Base-by-base conservation (phyloP, 2,888 invertebrate genomes). In the Zygothrica quintamaculata region DNA sequence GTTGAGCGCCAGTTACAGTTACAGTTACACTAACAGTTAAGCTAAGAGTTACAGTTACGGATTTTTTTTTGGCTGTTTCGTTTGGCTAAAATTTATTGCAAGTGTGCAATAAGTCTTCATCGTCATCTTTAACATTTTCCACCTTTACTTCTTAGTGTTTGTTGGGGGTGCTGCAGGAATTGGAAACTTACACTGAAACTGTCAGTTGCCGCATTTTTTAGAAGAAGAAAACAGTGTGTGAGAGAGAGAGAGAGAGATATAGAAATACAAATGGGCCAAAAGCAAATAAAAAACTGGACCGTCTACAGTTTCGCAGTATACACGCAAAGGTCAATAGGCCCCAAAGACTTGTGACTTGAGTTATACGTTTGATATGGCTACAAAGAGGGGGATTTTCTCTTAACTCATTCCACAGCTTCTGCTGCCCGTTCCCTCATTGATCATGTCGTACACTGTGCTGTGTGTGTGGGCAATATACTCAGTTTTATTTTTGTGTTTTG, bases 381-480 rank as follows among this genome's bases (percentile, higher is more conserved):
- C 6, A 13, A 39, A 7, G 3, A 29, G 29, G n/a, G 29, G 29
- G 29, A 9, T 8, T 29, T 9, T 1, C 29, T 29, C 9, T 29
- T n/a, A n/a, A n/a, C n/a, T n/a, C n/a, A n/a, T n/a, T n/a, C n/a
- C n/a, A n/a, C 29, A 29, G 9, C 29, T 5, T 9, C 29, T n/a
- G n/a, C n/a, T n/a, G 29, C 29, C 29, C 18, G 39, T 29, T 29
- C 7, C 7, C 29, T 5, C n/a, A 7, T 29, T 9, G 29, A 29
- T 29, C 34, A 3, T 11, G 11, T 34, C 13, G 12, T 12, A 3
- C 9, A 11, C 13, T 1, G 13, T 12, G 12, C 37, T 9, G 37
- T 42, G 74, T 72, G 76, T 79, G 80, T 86, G 80, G 80, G 87
- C 84, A 80, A 80, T 71, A 67, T 71, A 65, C 77, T 80, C 73